These are phyloP conservation scores for Aplocera efformata DNA, from an alignment of 2,888 invertebrate genomes.

Conservation along the genomic window DNA sequence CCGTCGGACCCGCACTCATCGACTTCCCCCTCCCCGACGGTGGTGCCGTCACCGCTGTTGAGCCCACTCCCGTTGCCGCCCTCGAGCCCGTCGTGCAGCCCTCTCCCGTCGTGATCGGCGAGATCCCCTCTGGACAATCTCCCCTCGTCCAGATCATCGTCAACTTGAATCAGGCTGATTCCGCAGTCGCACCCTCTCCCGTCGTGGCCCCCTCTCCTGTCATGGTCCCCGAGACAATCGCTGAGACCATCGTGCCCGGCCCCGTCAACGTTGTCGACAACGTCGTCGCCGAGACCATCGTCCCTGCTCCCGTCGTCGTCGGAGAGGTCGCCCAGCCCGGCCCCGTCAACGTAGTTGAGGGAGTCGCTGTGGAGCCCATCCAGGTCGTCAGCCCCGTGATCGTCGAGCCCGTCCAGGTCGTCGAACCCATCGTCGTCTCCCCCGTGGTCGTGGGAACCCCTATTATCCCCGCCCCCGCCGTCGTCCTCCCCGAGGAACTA, in stretches of 20 bases:
- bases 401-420: constrained; percentile 16
- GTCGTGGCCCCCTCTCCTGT: constrained; percentile 22
- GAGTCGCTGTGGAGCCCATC: constrained; percentile 12
- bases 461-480: constrained; percentile 28
- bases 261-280: constrained; percentile 24
- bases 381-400: constrained; percentile 24
- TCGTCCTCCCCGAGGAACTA: constrained; percentile 29
- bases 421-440: constrained; percentile 23
- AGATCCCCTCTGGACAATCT: constrained; percentile 21
- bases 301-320: constrained; percentile 15
- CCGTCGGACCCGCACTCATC: constrained; percentile 36
- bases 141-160: constrained; percentile 29
- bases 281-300: too few relatives aligned
- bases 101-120: constrained; percentile 22
- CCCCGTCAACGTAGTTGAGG: constrained; percentile 17
- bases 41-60: constrained; percentile 48
- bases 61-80: constrained; percentile 13
- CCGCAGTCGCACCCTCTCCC: constrained; percentile 23
- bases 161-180: too few relatives aligned
- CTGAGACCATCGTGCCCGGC: constrained; percentile 22
- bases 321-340: constrained; percentile 16
- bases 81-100: constrained; percentile 6
- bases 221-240: constrained; percentile 26
- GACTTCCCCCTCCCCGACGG: constrained; percentile 35
- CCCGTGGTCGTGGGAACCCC: constrained; percentile 23